phyloP scores from a whole-genome alignment of 2,888 invertebrate genomes.

The Pristionchus entomophagus region DNA sequence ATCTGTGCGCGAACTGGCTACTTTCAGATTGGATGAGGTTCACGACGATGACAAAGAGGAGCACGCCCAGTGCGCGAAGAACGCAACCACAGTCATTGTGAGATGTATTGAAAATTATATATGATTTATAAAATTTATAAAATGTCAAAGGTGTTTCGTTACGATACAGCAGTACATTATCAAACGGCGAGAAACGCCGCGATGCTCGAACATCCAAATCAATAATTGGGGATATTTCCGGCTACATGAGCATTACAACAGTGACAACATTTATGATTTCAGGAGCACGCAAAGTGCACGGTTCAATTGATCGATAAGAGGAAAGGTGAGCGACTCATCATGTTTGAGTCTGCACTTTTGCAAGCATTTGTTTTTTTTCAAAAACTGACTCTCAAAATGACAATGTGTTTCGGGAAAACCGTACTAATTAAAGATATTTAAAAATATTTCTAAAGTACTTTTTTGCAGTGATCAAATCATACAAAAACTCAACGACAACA shows the following conservation, averaged over 20 bases:
- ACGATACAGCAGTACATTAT: too few relatives aligned
- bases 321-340: not conserved
- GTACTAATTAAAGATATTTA: too few relatives aligned
- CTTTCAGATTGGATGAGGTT: not conserved
- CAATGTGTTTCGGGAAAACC: not conserved
- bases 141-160: too few relatives aligned
- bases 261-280: too few relatives aligned
- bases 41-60: slow-evolving; percentile 2
- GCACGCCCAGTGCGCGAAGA: slow-evolving; percentile 21
- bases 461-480: not conserved
- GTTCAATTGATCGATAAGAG: slow-evolving; percentile 12
- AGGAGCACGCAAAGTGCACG: slow-evolving; percentile 21
- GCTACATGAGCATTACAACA: too few relatives aligned
- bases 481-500: not conserved
- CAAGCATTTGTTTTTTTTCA: not conserved
- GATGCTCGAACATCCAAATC: too few relatives aligned
- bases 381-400: too few relatives aligned
- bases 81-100: not conserved
- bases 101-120: not conserved
- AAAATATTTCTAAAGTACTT: too few relatives aligned
- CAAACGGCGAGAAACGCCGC: too few relatives aligned
- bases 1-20: not conserved
- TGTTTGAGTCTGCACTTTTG: not conserved
- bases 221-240: too few relatives aligned
- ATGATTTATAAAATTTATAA: too few relatives aligned